Evolutionary conservation across 1,140 invertebrate species (phyloP).

Genomic region (Papilio xuthus): DNA sequence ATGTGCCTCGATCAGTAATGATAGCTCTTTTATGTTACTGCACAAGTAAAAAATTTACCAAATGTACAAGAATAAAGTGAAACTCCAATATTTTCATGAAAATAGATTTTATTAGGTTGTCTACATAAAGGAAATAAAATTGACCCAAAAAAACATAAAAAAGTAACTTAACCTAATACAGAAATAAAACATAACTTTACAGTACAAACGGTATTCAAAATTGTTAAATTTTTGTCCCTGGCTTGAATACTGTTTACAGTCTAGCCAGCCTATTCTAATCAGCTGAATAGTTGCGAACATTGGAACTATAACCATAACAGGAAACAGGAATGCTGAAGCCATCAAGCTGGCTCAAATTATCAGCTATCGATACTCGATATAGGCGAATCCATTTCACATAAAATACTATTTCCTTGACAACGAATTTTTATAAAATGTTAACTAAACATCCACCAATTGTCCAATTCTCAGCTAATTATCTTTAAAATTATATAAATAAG

Average conservation of each 20-base stretch:
- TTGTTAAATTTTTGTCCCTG: too few species aligned
- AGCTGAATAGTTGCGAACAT: background rate
- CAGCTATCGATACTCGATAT: too few species aligned
- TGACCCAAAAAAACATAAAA: slow-evolving; percentile 7
- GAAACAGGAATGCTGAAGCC: background rate
- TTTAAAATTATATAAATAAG: slow-evolving; percentile 22
- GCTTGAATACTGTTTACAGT: background rate
- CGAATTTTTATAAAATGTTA: background rate
- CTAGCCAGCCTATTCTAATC: too few species aligned
- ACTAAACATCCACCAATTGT: slow-evolving; percentile 3
- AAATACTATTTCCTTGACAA: background rate
- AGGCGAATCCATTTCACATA: background rate
- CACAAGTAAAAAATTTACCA: background rate
- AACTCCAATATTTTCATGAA: background rate
- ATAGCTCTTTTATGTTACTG: background rate
- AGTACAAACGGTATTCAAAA: background rate
- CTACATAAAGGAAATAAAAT: background rate
- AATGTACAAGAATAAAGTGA: background rate
- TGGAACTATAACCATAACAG: background rate
- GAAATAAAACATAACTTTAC: background rate
- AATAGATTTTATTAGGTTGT: slow-evolving; percentile 10
- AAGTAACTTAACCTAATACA: background rate
- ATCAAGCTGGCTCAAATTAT: background rate
- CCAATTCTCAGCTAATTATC: background rate
- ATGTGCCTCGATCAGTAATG: background rate